A percentile compares a stretch with the other conserved stretches of the same genome.
phyloP scores from a whole-genome alignment of 30 jellyfish, hydroid and myxozoan species.

The Aurelia aurita complex sp. Pacific region DNA sequence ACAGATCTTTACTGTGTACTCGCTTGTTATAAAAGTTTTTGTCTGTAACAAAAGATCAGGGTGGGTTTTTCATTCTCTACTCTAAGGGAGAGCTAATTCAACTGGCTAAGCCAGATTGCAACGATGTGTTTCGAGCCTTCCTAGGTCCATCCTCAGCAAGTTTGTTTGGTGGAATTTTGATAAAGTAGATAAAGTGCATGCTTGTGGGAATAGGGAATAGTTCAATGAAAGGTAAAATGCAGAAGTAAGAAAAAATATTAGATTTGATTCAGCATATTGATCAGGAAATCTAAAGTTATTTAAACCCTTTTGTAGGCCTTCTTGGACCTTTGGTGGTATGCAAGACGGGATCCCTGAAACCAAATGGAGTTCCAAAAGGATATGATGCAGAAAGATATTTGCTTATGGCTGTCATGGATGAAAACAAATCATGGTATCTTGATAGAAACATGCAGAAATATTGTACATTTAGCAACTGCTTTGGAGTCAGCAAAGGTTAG shows the following conservation, averaged over 20 bases:
- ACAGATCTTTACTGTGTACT: too few relatives aligned
- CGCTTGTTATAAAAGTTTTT: too few relatives aligned
- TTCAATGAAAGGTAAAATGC: too few relatives aligned
- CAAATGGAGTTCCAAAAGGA: constrained; percentile 53
- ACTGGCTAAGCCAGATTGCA: too few relatives aligned
- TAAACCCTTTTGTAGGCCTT: constrained; percentile 35
- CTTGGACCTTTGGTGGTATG: constrained; percentile 71
- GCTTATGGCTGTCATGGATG: constrained; percentile 69
- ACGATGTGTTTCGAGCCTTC: too few relatives aligned
- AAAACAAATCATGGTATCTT: constrained; percentile 68
- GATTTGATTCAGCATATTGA: background rate
- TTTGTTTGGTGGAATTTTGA: too few relatives aligned
- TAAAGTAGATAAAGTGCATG: too few relatives aligned
- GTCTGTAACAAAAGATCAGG: too few relatives aligned
- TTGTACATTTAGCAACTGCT: constrained; percentile 40
- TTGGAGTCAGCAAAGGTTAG: constrained; percentile 43
- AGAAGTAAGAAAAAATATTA: background rate
- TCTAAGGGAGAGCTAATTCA: too few relatives aligned
- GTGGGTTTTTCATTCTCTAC: too few relatives aligned
- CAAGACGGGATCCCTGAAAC: constrained; percentile 52
- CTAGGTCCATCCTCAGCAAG: too few relatives aligned
- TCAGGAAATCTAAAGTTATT: background rate
- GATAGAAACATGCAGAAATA: constrained; percentile 54
- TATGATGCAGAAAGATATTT: constrained; percentile 58
- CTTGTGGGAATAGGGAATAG: too few relatives aligned